Conservation (phyloP, 2,113 vertebrate species). For the Hiodon tergisus region DNA sequence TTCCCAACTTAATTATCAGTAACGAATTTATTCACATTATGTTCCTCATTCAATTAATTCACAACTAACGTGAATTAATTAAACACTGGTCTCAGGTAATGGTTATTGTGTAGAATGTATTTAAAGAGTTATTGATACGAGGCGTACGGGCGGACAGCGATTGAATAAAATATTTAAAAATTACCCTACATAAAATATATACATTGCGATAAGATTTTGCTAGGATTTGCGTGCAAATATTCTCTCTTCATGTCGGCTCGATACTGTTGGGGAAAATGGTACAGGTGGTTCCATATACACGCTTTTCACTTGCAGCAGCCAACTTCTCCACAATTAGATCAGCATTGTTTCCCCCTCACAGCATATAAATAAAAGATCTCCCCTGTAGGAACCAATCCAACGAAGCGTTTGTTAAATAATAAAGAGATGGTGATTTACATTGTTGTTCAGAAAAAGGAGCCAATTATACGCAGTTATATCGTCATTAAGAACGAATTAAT, state of each 20-base stretch:
- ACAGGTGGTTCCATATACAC: conserved; percentile 64
- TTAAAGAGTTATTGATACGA: no score
- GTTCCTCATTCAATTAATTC: not conserved
- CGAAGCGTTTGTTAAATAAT: conserved; percentile 96
- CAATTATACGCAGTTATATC: conserved; percentile 88
- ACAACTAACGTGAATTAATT: no score
- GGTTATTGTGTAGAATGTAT: no score
- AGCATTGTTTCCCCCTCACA: conserved; percentile 74
- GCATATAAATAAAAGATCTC: conserved; percentile 72
- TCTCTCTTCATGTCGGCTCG: conserved; percentile 13
- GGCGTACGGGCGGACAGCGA: not conserved
- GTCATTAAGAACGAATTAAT: conserved; percentile 89
- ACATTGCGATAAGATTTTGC: conserved; percentile 66
- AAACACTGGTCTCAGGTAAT: no score
- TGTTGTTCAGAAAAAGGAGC: conserved; percentile 78
- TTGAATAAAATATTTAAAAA: conserved; percentile 20
- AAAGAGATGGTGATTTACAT: conserved; percentile 93
- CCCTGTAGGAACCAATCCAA: conserved; percentile 79
- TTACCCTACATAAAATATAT: conserved; percentile 42
- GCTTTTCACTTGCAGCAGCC: conserved; percentile 76
- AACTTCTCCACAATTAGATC: conserved; percentile 79
- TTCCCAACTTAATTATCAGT: no score
- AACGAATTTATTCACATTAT: not conserved
- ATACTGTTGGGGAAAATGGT: conserved; percentile 42
- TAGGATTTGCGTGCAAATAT: conserved; percentile 58